phyloP scores from a whole-genome alignment of 2,797 vertebrate species.

The Mus caroli region DNA sequence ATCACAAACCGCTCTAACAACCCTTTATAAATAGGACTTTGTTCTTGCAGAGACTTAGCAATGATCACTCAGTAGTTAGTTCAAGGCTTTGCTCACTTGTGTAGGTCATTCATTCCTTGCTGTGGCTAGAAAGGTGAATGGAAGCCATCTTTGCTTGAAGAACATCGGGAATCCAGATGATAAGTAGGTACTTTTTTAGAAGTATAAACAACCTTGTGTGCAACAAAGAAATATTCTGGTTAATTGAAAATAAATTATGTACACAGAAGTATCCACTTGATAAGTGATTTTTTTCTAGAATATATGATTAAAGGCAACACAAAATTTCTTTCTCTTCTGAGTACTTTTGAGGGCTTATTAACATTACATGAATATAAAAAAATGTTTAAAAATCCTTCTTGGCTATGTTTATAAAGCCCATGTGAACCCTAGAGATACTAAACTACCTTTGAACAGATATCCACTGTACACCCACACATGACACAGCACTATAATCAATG shows the following conservation, averaged over 20 bases:
- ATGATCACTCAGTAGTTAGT: neutral
- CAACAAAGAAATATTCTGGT: neutral
- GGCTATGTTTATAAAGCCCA: too few species aligned
- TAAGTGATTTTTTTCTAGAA: neutral
- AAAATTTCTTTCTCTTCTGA: conserved; percentile 4
- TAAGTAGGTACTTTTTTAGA: neutral
- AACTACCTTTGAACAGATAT: conserved; percentile 75
- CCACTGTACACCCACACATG: conserved; percentile 60
- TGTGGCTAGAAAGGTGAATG: neutral
- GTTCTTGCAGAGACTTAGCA: neutral
- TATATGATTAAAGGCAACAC: conserved; percentile 38
- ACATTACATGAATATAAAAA: conserved; percentile 29
- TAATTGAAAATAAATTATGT: conserved; percentile 23
- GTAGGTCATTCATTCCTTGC: neutral
- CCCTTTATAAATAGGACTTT: neutral
- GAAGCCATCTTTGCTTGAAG: neutral
- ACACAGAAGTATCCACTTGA: neutral
- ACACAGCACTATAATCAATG: conserved; percentile 81
- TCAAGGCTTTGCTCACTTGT: neutral
- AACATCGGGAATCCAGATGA: neutral
- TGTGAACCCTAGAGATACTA: neutral
- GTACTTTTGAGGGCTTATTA: neutral
- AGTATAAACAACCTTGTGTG: accelerated
- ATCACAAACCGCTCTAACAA: neutral
- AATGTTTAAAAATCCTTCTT: neutral